Evolutionary conservation across 2,888 invertebrate species (phyloP), one percentile per base, ranked within the genome.

Genomic region (Eudasyphora cyanicolor): DNA sequence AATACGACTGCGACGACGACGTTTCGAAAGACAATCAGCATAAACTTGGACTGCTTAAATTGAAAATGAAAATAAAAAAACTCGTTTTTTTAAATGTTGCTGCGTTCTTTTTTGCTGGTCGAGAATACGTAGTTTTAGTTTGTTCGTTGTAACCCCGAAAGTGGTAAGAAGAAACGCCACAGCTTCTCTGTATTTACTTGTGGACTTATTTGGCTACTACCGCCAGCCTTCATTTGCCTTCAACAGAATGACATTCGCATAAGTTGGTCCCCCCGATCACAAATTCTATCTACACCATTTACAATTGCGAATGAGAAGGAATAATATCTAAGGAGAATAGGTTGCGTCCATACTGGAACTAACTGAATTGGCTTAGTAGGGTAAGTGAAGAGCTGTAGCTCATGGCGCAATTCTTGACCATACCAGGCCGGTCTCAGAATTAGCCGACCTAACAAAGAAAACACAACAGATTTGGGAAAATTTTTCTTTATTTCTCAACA

Each of bases 21-120:
- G 21, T 84, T 84, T 75, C 78, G 78, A 84, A 81, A 84, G 71
- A 73, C 75, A 78, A 81, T 76, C 38, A 69, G 27, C 32, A 69
- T 54, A 73, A 64, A 76, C 27, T 14, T 27, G 6, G 19, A 24
- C 21, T 7, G 14, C 57, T n/a, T n/a, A n/a, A 12, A 14, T 14
- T 51, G 5, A 14, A 51, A 51, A 1, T 51, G 17, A 62, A 6
- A 62, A 32, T 2, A 17, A 42, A 54, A 49, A 71, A 73, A 69
- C 29, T 71, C 45, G 70, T 78, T 62, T 78, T 45, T n/a, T 57
- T 71, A 45, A 45, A 45, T 2, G 45, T n/a, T 12, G 12, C 45
- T 12, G 38, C 38, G 38, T 14, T 10, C 45, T 14, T 45, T 12
- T 14, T 12, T n/a, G 45, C n/a, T n/a, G 12, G n/a, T n/a, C 45